Base-by-base conservation (phyloP, 2,888 invertebrate species). In the Aproaerema taeniolella region DNA sequence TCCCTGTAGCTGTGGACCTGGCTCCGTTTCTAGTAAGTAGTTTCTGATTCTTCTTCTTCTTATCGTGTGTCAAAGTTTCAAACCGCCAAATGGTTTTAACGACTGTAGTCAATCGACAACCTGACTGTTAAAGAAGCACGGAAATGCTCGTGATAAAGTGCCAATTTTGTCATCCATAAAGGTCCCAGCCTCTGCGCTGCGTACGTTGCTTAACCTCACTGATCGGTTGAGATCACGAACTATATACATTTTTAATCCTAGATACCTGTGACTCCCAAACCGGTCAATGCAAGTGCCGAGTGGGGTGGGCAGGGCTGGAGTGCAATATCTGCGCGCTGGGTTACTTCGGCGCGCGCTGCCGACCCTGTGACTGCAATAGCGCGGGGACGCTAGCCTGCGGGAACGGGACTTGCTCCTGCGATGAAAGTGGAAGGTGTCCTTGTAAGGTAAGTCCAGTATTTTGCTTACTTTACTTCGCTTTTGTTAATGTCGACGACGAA, bases 301-400 rank as follows among this genome's bases (percentile, higher is more conserved):
- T 88, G 13, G 95, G 95, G 1, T 95, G 91, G 80, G 81, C 89
- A 9, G 95, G 95, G 0, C 87, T 89, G 1, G 89, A 90, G 46
- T 99, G 99, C 78, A 91, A 94, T 55, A 77, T 85, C 28, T 99
- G 99, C 66, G 91, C 92, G 1, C 85, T 89, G 4, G 98, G 98
- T 0, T 95, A 93, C 83, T 96, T 93, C 86, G 96, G 96, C 9
- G 95, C 97, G 3, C 89, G 93, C 50, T 97, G 99, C 75, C 88
- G 91, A 29, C 91, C 92, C 6, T 99, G 98, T 68, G 90, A 91
- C 57, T 99, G 98, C 73, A 90, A 93, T 63, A 66, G 79, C 0
- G 91, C 92, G 8, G 98, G 96, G 8, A 93, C 94, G 0, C 60
- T 57, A 4, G 76, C 66, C 41, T 90, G 91, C 25, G 74, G 78